phyloP scores from a whole-genome alignment of 2,113 vertebrate genomes.

The Labeo catla region DNA sequence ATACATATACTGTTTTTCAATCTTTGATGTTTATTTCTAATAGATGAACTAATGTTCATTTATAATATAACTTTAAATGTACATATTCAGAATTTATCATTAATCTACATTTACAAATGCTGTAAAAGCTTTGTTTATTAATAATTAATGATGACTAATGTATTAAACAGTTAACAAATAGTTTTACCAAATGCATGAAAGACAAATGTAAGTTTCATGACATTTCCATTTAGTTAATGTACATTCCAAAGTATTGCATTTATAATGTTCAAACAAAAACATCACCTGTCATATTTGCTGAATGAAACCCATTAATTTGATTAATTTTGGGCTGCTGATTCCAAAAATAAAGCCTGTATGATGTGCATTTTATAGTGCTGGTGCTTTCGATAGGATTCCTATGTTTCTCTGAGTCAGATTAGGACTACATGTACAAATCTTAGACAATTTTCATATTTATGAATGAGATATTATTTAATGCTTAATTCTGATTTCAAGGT shows the following conservation, averaged over 20 bases:
- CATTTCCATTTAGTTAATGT: not conserved
- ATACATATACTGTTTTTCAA: not conserved
- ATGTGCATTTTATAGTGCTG: too few species aligned
- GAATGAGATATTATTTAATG: not conserved
- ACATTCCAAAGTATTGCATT: not conserved
- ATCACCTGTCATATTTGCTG: not conserved
- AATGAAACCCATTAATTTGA: not conserved
- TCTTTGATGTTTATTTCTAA: not conserved
- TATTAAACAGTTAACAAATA: not conserved
- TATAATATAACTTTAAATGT: not conserved
- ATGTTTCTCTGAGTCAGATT: not conserved
- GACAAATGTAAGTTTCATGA: not conserved
- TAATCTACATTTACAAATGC: not conserved
- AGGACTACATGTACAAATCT: not conserved
- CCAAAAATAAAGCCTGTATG: too few species aligned
- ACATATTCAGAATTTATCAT: not conserved
- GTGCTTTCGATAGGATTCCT: not conserved
- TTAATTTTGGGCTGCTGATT: not conserved
- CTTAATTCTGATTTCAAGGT: not conserved
- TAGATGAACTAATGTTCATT: not conserved
- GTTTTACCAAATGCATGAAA: not conserved
- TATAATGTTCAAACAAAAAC: not conserved
- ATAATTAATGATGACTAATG: not conserved
- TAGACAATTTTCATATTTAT: not conserved
- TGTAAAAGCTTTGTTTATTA: not conserved